Evolutionary conservation across 1,140 invertebrate species (phyloP).

Genomic region (Anthonomus grandis): DNA sequence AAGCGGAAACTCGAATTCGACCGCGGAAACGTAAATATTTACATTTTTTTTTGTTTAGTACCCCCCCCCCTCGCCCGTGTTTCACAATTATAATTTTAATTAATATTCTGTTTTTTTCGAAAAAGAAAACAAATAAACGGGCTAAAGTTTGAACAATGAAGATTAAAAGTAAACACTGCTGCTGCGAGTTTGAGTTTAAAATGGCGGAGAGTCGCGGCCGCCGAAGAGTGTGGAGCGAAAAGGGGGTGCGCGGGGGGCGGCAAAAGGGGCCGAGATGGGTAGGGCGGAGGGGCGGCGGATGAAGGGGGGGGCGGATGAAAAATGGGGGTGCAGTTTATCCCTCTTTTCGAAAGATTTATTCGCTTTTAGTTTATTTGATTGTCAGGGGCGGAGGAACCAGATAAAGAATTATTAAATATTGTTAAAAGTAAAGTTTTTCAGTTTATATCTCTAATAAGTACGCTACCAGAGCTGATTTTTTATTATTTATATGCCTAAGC

Average conservation of each 20-base stretch:
- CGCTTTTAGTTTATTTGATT: conserved; percentile 7
- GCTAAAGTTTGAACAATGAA: conserved; percentile 43
- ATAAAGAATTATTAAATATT: too few species aligned
- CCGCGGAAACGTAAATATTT: conserved; percentile 24
- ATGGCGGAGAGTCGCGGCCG: conserved; percentile 9
- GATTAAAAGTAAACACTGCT: conserved; percentile 43
- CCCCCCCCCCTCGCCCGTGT: too few species aligned
- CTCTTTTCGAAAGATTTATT: too few species aligned
- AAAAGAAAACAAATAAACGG: conserved; percentile 36
- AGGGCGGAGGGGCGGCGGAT: too few species aligned
- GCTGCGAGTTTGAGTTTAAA: conserved; percentile 8
- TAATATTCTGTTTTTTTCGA: conserved; percentile 38
- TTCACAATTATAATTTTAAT: conserved; percentile 41
- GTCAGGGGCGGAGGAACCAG: neutral
- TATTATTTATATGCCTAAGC: too few species aligned
- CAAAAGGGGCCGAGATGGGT: neutral
- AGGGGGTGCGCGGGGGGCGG: conserved; percentile 6
- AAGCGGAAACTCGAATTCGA: too few species aligned
- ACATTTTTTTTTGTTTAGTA: conserved; percentile 25
- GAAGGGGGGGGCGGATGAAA: too few species aligned
- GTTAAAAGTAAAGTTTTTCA: too few species aligned
- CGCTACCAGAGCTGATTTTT: too few species aligned
- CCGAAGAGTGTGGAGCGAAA: neutral
- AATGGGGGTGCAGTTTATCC: conserved; percentile 9
- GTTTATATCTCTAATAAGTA: too few species aligned